Evolutionary conservation across 2,797 vertebrate genomes (phyloP), one percentile per base, ranked within the genome.

Genomic region (Aulostomus chinensis): DNA sequence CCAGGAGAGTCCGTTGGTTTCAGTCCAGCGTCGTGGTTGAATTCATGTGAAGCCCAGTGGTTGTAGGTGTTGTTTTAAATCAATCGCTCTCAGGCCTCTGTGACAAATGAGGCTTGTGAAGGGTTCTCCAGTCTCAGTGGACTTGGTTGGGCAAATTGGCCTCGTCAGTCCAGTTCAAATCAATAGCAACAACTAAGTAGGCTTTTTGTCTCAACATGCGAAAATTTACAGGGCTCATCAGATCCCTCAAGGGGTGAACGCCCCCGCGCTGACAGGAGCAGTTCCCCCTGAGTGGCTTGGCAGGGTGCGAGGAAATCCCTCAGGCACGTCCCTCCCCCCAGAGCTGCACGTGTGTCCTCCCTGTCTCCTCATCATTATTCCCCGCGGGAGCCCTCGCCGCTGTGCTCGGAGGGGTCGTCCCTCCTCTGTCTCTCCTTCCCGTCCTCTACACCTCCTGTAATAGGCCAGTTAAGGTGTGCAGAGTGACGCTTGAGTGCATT

Each of bases 321-420:
- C 60, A 42, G 41, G 28, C 15, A 0, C 42, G 18, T 29, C 11
- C 7, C 34, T 7, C 2, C 58, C 72, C 65, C 46, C 41, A 29
- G 62, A 72, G 68, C 59, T 56, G 68, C 51, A 50, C 57, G 58
- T 36, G 67, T 70, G 68, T 73, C 68, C 75, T 83, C 78, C 56
- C 45, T 67, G 59, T 73, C 68, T 61, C 58, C 76, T 87, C 77
- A 84, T 88, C 63, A 73, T 78, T 75, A 85, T 86, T 75, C 81
- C 68, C 58, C 9, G 46, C 73, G 38, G 73, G 59, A 59, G 30
- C 40, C 33, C 51, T 65, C 3, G 5, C 56, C 31, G 43, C 52
- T 42, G 66, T 74, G 64, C 68, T 74, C 57, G 73, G 67, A 79
- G 68, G 76, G 73, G 84, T 78, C 73, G 67, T 65, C 54, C 81